Percentiles rank a stretch among this genome's conserved stretches.
These are phyloP conservation scores for Acleris literana DNA, from an alignment of 2,888 invertebrate species.

Conservation along the genomic window DNA sequence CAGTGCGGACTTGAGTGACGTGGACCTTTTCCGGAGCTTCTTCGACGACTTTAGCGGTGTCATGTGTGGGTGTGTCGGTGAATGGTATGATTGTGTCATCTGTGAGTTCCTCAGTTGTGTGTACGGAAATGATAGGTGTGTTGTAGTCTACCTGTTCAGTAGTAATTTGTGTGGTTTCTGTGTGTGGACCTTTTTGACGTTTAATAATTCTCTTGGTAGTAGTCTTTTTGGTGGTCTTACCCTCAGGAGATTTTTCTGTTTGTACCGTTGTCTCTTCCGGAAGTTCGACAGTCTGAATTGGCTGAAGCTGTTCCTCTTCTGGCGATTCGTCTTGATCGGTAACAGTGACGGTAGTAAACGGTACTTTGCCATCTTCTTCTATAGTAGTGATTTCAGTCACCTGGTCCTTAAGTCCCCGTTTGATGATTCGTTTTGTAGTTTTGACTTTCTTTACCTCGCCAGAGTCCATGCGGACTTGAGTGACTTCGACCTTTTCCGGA, in stretches of 20 bases:
- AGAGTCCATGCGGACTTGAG: conserved; percentile 42
- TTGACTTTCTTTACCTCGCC: conserved; percentile 53
- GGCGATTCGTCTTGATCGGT: conserved; percentile 35
- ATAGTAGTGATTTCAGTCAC: conserved; percentile 44
- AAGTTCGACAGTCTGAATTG: conserved; percentile 33
- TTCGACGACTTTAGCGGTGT: conserved; percentile 49
- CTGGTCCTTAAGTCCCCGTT: conserved; percentile 43
- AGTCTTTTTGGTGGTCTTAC: conserved; percentile 24
- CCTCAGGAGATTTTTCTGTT: conserved; percentile 30
- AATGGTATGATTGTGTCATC: conserved; percentile 46
- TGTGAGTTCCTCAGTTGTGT: conserved; percentile 57
- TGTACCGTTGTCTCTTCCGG: conserved; percentile 43
- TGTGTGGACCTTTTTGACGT: conserved; percentile 52
- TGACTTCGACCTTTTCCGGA: conserved; percentile 40
- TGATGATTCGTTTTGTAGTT: conserved; percentile 50
- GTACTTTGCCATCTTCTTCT: conserved; percentile 44
- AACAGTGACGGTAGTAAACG: conserved; percentile 44
- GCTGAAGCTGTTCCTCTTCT: conserved; percentile 6
- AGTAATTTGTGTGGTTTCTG: conserved; percentile 55
- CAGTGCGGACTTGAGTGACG: conserved; percentile 63
- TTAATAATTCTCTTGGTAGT: conserved; percentile 60
- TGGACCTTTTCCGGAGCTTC: conserved; percentile 62
- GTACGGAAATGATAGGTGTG: conserved; percentile 64
- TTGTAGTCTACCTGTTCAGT: conserved; percentile 72
- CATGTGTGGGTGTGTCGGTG: conserved; percentile 18